Conservation (phyloP, 1,140 invertebrate species). For the Druon quercuslanigerum region DNA sequence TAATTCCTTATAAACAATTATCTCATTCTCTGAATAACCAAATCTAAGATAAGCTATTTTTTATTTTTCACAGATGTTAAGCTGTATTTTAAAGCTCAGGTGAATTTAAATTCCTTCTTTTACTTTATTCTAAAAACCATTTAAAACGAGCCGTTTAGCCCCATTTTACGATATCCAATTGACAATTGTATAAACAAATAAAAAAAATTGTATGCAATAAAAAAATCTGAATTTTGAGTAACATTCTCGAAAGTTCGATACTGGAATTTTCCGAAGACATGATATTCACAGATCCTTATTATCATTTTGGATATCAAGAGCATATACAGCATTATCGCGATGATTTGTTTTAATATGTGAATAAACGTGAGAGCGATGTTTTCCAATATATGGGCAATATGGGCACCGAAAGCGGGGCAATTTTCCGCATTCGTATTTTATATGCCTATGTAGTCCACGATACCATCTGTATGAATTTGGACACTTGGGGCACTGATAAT, state of each 20-base stretch:
- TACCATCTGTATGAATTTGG: slow-evolving; percentile 64
- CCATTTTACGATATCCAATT: too few relatives aligned
- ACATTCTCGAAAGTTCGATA: neutral
- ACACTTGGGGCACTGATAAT: slow-evolving; percentile 53
- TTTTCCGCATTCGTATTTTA: slow-evolving; percentile 72
- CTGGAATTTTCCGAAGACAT: too few relatives aligned
- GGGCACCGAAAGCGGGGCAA: slow-evolving; percentile 70
- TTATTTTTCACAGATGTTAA: too few relatives aligned
- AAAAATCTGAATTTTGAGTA: neutral
- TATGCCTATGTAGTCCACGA: slow-evolving; percentile 61
- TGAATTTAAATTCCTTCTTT: too few relatives aligned
- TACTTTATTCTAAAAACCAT: too few relatives aligned
- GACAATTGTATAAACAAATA: too few relatives aligned
- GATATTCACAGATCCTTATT: slow-evolving; percentile 23
- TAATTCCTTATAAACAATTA: too few relatives aligned
- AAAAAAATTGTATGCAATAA: too few relatives aligned
- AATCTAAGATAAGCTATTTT: too few relatives aligned
- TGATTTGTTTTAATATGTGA: slow-evolving; percentile 64
- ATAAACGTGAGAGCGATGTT: slow-evolving; percentile 61
- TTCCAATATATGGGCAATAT: slow-evolving; percentile 64
- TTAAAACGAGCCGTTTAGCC: too few relatives aligned
- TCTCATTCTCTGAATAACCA: too few relatives aligned
- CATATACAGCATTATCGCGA: slow-evolving; percentile 58
- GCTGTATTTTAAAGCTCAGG: too few relatives aligned
- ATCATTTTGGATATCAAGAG: slow-evolving; percentile 56